Evolutionary conservation across 2,797 vertebrate genomes (phyloP), one percentile per base, ranked within the genome.

Genomic region (Urophycis tenuis): DNA sequence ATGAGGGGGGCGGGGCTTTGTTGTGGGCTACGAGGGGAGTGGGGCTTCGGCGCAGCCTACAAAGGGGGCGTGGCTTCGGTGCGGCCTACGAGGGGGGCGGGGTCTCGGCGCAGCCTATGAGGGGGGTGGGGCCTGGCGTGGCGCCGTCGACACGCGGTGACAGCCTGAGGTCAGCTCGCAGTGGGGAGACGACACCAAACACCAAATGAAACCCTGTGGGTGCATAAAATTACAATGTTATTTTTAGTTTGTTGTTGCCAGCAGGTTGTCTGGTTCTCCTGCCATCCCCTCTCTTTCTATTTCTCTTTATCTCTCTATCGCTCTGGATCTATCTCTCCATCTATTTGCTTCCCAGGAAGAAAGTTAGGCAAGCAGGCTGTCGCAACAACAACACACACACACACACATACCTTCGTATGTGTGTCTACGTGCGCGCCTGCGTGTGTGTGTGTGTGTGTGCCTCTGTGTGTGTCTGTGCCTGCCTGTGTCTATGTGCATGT

Each of bases 181-280:
- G 53, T 60, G 5, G 53, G 53, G 25, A 60, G 53, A 25, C n/a
- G 53, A 60, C 53, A 60, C 25, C 22, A 60, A 60, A 60, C 25
- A 60, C 19, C 74, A 73, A 74, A 72, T 72, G 33, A 72, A 72
- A 72, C 19, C 30, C 33, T 25, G 33, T 72, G 32, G 53, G 53
- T 60, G 53, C 53, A 60, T 60, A n/a, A 60, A 60, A 60, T 60
- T 60, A 60, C 53, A 25, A 60, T 60, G 53, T 25, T 60, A 60
- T 60, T 60, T 60, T 60, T 60, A 60, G 53, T 60, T 60, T 60
- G 53, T 60, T 60, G 53, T 60, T 60, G n/a, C 53, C 53, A 25
- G 53, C 53, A 60, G 53, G 53, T 60, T n/a, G 53, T 3, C 6
- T 74, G 34, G 60, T 0, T 39, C 33, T 71, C 45, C 67, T 35